phyloP scores from a whole-genome alignment of 2,888 invertebrate species.

The Brachyopa scutellaris region DNA sequence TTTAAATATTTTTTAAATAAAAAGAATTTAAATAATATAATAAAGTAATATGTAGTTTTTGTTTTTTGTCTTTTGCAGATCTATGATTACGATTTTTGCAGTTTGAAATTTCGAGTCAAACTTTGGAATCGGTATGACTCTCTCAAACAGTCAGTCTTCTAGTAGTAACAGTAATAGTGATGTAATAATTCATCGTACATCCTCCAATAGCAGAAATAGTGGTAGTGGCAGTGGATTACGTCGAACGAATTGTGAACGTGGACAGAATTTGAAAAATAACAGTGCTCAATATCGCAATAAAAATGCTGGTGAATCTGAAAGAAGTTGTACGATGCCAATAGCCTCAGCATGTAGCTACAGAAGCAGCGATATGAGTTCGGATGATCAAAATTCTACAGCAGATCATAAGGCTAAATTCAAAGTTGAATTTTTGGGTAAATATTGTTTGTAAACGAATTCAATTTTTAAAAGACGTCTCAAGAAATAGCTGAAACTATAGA shows the following conservation, averaged over 20 bases:
- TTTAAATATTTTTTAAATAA: no score
- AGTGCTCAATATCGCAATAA: conserved; percentile 36
- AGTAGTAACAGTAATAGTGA: conserved; percentile 53
- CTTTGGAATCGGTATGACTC: no score
- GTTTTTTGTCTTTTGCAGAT: no score
- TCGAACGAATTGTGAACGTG: conserved; percentile 40
- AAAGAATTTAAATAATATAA: no score
- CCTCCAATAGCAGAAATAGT: conserved; percentile 39
- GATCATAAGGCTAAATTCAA: conserved; percentile 33
- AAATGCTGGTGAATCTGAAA: conserved; percentile 10
- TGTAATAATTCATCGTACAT: conserved; percentile 40
- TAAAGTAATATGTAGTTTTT: no score
- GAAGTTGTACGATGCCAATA: conserved; percentile 12
- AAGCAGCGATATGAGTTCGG: conserved; percentile 4
- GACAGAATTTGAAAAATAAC: conserved; percentile 6
- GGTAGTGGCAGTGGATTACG: conserved; percentile 29
- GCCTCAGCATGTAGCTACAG: conserved; percentile 34
- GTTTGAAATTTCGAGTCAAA: no score
- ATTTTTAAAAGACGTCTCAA: no score
- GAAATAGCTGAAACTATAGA: no score
- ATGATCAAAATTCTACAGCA: conserved; percentile 11
- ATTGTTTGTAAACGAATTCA: background rate
- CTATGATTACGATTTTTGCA: no score
- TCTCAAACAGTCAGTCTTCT: conserved; percentile 62
- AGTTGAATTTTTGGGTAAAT: conserved; percentile 35